Evolutionary conservation across 2,888 invertebrate species (phyloP).

Genomic region (Slavum lentiscoides): DNA sequence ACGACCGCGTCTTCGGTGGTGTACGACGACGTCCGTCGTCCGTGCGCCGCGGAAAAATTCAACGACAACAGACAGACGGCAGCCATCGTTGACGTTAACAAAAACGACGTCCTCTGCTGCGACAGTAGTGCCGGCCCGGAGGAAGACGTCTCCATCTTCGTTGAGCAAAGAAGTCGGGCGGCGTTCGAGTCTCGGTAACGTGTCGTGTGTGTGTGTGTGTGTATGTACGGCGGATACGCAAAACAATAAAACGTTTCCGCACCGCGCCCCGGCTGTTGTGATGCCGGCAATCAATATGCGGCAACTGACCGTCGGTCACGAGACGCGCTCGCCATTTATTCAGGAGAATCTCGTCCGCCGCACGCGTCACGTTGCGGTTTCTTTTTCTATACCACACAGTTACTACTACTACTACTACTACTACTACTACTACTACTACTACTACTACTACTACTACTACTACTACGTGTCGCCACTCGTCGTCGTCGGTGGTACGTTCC

Average conservation of each 20-base stretch:
- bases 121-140: neutral
- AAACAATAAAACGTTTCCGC: constrained; percentile 10
- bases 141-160: too few species aligned
- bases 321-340: constrained; percentile 48
- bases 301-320: constrained; percentile 48
- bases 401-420: neutral
- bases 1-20: constrained; percentile 37
- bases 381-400: constrained; percentile 6
- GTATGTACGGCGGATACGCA: neutral
- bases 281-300: constrained; percentile 28
- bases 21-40: neutral
- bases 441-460: too few species aligned
- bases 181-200: neutral
- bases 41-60: too few species aligned
- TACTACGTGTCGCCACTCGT: too few species aligned
- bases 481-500: too few species aligned
- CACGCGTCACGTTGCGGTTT: constrained; percentile 35
- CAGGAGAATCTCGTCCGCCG: constrained; percentile 22
- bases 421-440: neutral
- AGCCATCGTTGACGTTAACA: neutral
- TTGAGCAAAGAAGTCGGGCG: too few species aligned
- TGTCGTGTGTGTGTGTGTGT: too few species aligned
- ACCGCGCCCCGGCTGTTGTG: constrained; percentile 43
- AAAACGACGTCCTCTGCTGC: neutral
- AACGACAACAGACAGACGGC: neutral